A percentile compares a stretch with the other conserved stretches of the same genome.
phyloP scores from a whole-genome alignment of 1,140 invertebrate genomes.

The Drosophila nigromelanica region DNA sequence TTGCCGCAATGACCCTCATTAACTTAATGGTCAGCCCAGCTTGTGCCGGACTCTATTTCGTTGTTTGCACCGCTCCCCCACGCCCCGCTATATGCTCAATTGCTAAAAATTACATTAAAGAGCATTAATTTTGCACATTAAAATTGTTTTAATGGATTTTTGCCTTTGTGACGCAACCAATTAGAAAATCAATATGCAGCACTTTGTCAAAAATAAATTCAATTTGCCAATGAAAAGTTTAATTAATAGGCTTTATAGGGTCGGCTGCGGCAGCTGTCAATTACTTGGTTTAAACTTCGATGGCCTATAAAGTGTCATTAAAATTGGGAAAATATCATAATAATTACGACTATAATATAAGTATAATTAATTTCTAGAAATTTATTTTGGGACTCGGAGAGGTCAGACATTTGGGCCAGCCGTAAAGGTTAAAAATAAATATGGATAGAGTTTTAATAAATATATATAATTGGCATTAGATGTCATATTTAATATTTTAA shows the following conservation, averaged over 20 bases:
- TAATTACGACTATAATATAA: neutral
- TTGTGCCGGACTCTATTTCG: conserved; percentile 37
- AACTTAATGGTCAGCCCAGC: conserved; percentile 69
- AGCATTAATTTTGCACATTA: conserved; percentile 66
- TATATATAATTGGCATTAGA: too few species aligned
- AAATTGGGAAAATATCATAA: conserved; percentile 9
- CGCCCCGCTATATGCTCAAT: conserved; percentile 18
- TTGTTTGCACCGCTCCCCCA: neutral
- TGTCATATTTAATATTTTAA: too few species aligned
- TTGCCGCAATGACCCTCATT: conserved; percentile 74
- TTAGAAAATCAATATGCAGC: conserved; percentile 77
- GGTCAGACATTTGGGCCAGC: too few species aligned
- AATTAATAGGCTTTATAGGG: conserved; percentile 47
- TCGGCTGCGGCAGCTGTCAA: conserved; percentile 16
- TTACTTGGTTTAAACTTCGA: conserved; percentile 28
- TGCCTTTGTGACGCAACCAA: conserved; percentile 52
- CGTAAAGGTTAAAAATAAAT: too few species aligned
- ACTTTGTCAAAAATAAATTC: conserved; percentile 76
- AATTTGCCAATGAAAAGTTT: conserved; percentile 61
- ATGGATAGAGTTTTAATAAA: too few species aligned
- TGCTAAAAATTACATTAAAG: conserved; percentile 61
- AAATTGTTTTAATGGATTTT: conserved; percentile 60
- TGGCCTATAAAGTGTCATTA: conserved; percentile 11
- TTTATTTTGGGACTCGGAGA: too few species aligned
- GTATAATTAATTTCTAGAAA: conserved; percentile 6